These are phyloP conservation scores for Chitala chitala DNA, from an alignment of 2,113 vertebrate species.

Conservation along the genomic window DNA sequence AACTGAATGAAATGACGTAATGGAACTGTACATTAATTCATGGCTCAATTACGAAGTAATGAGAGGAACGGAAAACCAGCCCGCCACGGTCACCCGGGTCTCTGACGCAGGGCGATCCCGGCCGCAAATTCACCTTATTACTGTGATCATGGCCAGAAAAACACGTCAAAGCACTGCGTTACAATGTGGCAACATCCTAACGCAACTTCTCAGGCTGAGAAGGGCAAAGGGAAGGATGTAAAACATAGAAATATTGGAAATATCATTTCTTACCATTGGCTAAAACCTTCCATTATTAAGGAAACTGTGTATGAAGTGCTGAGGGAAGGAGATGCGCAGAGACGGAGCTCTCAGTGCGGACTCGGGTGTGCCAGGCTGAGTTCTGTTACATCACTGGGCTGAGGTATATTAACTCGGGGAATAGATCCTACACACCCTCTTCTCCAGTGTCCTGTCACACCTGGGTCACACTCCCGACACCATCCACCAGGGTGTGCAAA, in stretches of 20 bases:
- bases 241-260: not conserved
- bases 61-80: conserved; percentile 24
- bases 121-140: not conserved
- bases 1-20: conserved; percentile 17
- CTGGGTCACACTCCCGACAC: too few species aligned
- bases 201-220: not conserved
- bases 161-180: not conserved
- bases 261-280: conserved; percentile 3
- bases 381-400: conserved; percentile 15
- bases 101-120: conserved; percentile 10
- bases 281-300: not conserved
- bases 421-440: too few species aligned
- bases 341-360: not conserved
- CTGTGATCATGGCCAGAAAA: not conserved
- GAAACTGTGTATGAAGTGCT: not conserved
- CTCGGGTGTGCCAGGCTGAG: not conserved
- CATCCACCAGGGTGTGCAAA: too few species aligned
- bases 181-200: not conserved
- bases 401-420: too few species aligned
- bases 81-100: not conserved
- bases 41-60: conserved; percentile 29
- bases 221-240: not conserved
- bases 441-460: too few species aligned
- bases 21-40: conserved; percentile 21
- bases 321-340: not conserved